Evolutionary conservation across 2,113 vertebrate species (phyloP).

Genomic region (Ceyx melanurus): DNA sequence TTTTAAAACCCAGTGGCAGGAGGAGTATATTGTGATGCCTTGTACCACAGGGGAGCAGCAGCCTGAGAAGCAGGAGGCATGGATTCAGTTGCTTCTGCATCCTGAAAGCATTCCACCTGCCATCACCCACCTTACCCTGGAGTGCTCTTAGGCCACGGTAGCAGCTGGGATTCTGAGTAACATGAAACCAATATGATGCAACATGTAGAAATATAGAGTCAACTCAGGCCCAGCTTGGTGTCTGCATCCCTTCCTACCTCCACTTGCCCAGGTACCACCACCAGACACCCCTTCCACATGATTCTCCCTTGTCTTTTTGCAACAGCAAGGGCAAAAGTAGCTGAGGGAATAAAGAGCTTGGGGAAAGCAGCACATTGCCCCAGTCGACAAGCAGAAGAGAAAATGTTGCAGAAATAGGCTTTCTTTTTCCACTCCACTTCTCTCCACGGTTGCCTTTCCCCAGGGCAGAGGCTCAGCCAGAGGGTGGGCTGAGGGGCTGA

Average conservation of each 20-base stretch:
- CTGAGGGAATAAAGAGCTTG: neutral
- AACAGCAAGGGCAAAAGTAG: neutral
- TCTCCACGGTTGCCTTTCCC: neutral
- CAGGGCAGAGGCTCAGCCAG: neutral
- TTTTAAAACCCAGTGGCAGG: neutral
- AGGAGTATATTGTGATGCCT: neutral
- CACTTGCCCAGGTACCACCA: neutral
- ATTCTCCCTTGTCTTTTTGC: neutral
- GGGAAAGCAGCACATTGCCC: neutral
- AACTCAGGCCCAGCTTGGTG: neutral
- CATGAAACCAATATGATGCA: neutral
- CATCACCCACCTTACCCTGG: neutral
- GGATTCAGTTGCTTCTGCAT: neutral
- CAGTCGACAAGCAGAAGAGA: neutral
- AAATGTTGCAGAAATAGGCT: neutral
- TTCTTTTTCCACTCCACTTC: neutral
- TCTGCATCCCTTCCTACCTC: neutral
- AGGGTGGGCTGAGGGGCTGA: neutral
- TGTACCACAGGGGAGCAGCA: neutral
- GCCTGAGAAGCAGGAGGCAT: neutral
- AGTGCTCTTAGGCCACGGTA: accelerated
- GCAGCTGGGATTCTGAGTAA: neutral
- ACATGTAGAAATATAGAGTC: neutral
- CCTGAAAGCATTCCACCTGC: neutral
- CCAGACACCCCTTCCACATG: neutral